These are phyloP conservation scores for Penaeus monodon DNA, from an alignment of 2,888 invertebrate species.

Conservation along the genomic window DNA sequence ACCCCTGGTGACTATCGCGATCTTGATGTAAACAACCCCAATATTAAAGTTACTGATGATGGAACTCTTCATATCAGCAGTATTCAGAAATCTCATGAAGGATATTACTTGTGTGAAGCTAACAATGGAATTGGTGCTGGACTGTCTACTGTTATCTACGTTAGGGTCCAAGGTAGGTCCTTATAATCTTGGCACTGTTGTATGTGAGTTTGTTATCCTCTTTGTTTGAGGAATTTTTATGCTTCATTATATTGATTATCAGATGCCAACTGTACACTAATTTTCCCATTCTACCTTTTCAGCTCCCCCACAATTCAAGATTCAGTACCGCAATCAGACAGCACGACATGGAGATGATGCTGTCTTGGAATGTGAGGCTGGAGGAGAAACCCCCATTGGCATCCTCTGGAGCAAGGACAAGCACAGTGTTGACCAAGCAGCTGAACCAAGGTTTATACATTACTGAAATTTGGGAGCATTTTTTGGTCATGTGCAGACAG, in stretches of 20 bases:
- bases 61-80: conserved; percentile 91
- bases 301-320: conserved; percentile 94
- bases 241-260: background rate
- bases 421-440: conserved; percentile 89
- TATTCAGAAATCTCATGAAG: conserved; percentile 93
- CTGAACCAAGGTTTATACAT: conserved; percentile 78
- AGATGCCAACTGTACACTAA: background rate
- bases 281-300: conserved; percentile 11
- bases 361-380: conserved; percentile 90
- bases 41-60: conserved; percentile 89
- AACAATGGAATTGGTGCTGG: conserved; percentile 96
- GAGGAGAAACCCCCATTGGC: conserved; percentile 94
- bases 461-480: no score
- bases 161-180: conserved; percentile 89
- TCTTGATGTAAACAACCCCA: conserved; percentile 88
- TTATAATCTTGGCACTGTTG: conserved; percentile 3
- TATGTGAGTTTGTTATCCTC: background rate
- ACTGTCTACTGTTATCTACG: conserved; percentile 91
- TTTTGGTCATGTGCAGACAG: no score
- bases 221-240: background rate
- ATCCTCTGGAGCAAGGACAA: conserved; percentile 96
- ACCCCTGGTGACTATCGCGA: conserved; percentile 94
- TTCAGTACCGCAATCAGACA: conserved; percentile 91
- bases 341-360: conserved; percentile 91
- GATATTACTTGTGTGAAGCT: conserved; percentile 95